Evolutionary conservation across 2,888 invertebrate species (phyloP), one percentile per base, ranked within the genome.

Genomic region (Lepeophtheirus nordmannii): DNA sequence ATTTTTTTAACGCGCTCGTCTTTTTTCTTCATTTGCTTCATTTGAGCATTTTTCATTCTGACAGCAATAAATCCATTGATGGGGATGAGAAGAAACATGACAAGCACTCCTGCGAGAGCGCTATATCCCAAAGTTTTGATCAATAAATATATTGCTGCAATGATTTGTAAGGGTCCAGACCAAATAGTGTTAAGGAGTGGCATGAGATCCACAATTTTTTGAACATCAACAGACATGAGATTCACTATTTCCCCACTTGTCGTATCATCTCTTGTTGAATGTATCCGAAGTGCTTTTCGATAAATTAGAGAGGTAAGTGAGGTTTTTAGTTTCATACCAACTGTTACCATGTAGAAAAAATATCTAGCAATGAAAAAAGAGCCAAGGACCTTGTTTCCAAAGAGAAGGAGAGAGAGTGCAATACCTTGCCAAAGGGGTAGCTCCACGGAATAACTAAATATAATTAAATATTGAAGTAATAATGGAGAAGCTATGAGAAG

Each of bases 161-260:
- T 67, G 65, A 78, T 78, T 72, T 78, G 76, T 23, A 76, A 71
- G 1, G 76, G 76, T n/a, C 73, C 69, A 1, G 71, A 70, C 71
- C 71, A 72, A 10, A 72, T 59, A 12, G 71, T 57, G 62, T 72
- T 71, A 11, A 71, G 30, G 58, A 68, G 70, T 1, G 68, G 65
- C 63, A 70, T 68, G 0, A 71, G 65, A 40, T 71, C 72, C 66
- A 70, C 66, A 53, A 72, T 69, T 46, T 70, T 60, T 53, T 73
- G 71, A 1, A 89, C 88, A 75, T 92, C 91, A 0, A 91, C 90
- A 8, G 89, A 84, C 90, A 91, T 91, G 69, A 91, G 78, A 75
- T 91, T 91, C 12, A 91, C 90, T 71, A 91, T 90, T 81, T 91
- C 90, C 53, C 91, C 91, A 0, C 89, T 86, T 0, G 89, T 89